Percentiles rank a stretch among this genome's conserved stretches.
Evolutionary conservation across 1,140 invertebrate genomes (phyloP).

Genomic region (Bombus soroeensis): DNA sequence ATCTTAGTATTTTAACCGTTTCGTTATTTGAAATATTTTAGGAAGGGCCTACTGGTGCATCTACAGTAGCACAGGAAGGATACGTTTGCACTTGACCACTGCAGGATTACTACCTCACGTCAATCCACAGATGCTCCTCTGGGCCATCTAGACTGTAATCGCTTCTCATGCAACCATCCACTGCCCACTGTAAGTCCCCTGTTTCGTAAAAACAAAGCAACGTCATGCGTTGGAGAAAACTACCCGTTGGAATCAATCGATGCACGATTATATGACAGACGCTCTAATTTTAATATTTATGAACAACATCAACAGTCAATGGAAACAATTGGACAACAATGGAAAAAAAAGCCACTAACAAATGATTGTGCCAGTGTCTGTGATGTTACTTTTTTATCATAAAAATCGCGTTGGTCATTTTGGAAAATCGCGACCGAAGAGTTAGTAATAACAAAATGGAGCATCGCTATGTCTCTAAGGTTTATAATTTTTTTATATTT

Average conservation of each 20-base stretch:
- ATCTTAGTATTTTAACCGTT: background rate
- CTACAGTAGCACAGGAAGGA: constrained; percentile 76
- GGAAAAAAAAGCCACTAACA: constrained; percentile 16
- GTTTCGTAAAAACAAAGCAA: constrained; percentile 66
- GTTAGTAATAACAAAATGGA: constrained; percentile 27
- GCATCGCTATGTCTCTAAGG: constrained; percentile 35
- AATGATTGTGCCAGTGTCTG: constrained; percentile 68
- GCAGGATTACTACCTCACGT: constrained; percentile 57
- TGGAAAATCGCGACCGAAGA: constrained; percentile 16
- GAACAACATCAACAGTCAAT: constrained; percentile 66
- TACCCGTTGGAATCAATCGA: constrained; percentile 56
- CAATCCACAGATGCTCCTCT: constrained; percentile 71
- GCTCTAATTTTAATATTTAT: constrained; percentile 64
- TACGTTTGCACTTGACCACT: constrained; percentile 79
- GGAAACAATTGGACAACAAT: constrained; percentile 50
- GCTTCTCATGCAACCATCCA: constrained; percentile 75
- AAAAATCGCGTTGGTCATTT: constrained; percentile 19
- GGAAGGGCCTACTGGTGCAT: constrained; percentile 67
- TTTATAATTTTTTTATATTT: constrained; percentile 64
- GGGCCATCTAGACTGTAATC: constrained; percentile 77
- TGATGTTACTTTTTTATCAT: constrained; percentile 57
- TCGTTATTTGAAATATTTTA: constrained; percentile 45
- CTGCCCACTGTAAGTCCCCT: constrained; percentile 77
- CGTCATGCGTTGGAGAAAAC: constrained; percentile 54
- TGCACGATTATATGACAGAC: constrained; percentile 52